Percentiles rank a stretch among this genome's conserved stretches.
Conservation (phyloP, 2,888 invertebrate species). For the Autographa pulchrina region DNA sequence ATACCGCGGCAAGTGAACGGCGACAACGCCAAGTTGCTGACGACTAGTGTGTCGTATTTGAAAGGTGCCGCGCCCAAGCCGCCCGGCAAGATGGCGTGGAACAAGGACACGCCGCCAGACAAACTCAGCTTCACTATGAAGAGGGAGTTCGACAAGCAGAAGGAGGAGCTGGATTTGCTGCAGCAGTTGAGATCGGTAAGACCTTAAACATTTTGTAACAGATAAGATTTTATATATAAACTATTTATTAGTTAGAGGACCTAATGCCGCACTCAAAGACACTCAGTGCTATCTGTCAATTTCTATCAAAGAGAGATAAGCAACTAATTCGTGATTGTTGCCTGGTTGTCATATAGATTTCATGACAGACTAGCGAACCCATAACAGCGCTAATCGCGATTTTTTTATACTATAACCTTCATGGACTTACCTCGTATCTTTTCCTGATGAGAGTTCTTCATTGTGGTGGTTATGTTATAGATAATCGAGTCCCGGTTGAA, state of each 20-base stretch:
- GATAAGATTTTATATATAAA: no score
- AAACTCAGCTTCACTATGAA: slow-evolving; percentile 97
- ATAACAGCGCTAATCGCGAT: no score
- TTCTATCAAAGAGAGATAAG: no score
- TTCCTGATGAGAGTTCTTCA: no score
- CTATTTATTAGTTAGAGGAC: no score
- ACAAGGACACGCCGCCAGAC: slow-evolving; percentile 91
- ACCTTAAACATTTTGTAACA: not conserved
- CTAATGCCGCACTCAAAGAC: no score
- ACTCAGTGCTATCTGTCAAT: no score
- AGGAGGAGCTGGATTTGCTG: slow-evolving; percentile 96
- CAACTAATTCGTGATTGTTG: no score
- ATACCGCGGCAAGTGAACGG: slow-evolving; percentile 81
- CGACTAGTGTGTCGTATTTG: slow-evolving; percentile 89
- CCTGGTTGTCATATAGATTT: no score
- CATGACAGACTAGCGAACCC: no score
- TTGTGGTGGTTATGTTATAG: slow-evolving; percentile 80
- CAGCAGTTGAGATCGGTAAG: slow-evolving; percentile 95
- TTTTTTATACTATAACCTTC: no score
- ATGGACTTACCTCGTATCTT: no score
- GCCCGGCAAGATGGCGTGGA: slow-evolving; percentile 92
- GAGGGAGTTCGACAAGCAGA: slow-evolving; percentile 96
- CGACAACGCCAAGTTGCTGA: slow-evolving; percentile 86
- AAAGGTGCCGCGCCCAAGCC: slow-evolving; percentile 88
- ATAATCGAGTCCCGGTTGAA: slow-evolving; percentile 97